Base-by-base conservation (phyloP, 2,113 vertebrate species). In the Aleadryas rufinucha region DNA sequence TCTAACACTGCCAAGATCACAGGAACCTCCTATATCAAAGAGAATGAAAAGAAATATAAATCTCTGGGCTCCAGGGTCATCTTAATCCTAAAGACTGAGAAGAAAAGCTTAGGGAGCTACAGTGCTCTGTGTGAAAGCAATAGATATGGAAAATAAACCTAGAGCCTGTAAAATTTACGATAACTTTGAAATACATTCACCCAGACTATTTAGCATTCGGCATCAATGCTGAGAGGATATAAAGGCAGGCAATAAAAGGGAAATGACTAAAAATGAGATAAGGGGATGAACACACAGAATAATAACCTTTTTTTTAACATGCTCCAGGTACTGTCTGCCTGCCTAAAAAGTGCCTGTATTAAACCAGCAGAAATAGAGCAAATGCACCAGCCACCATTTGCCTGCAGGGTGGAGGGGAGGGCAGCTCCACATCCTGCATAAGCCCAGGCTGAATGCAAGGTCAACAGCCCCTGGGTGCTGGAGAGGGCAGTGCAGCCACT, bases 351-450 rank as follows among this genome's bases (percentile, higher is more conserved):
- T 10, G 17, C 37, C 41, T 28, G 20, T 31, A 53, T 33, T 17
- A 82, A 64, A 20, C 9, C 31, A 64, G 70, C 20, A 82, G 54
- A 49, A 83, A 72, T 1, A 13, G 23, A 82, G 44, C 16, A 63
- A 44, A 54, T 3, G 3, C 3, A 31, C 37, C 5, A 2, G 42
- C 30, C 9, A 11, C 21, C 5, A 11, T 26, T n/a, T 10, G 1
- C n/a, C 15, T 13, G 6, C 16, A 26, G 30, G 9, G 8, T 47
- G 4, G 16, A 45, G 13, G 9, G 17, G 14, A 53, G 44, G 35
- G 24, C 57, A 72, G 27, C 37, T 35, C 35, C 22, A 15, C 0
- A 9, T 27, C 27, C 39, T 7, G 11, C 2, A 1, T 17, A 49
- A 77, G 2, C 20, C 60, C 74, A 54, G 33, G 5, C 23, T 37